A percentile compares a stretch with the other conserved stretches of the same genome.
Evolutionary conservation across 2,888 invertebrate genomes (phyloP).

Genomic region (Drosophila merina): DNA sequence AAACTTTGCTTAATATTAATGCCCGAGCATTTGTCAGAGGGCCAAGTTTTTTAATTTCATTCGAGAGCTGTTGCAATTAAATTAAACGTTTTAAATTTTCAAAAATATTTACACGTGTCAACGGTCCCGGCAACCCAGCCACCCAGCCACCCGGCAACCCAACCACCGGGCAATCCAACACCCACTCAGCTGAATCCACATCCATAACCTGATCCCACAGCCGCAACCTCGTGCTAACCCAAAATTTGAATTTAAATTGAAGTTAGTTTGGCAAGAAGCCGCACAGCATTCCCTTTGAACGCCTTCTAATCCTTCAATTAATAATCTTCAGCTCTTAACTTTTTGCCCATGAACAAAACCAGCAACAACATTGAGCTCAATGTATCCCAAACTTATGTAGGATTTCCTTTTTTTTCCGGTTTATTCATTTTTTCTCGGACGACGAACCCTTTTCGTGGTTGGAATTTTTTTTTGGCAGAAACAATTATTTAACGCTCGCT

Average conservation of each 20-base stretch:
- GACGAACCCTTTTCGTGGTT: slow-evolving; percentile 68
- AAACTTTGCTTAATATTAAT: slow-evolving; percentile 64
- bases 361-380: slow-evolving; percentile 30
- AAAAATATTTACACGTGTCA: slow-evolving; percentile 69
- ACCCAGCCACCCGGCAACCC: background rate
- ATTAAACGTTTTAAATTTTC: slow-evolving; percentile 70
- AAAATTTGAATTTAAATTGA: slow-evolving; percentile 75
- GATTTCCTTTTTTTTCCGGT: slow-evolving; percentile 11
- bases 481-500: slow-evolving; percentile 67
- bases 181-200: background rate
- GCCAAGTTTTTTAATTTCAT: slow-evolving; percentile 66
- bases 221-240: slow-evolving; percentile 2
- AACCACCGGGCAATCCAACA: background rate
- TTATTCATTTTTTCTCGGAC: slow-evolving; percentile 10
- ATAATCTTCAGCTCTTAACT: slow-evolving; percentile 66
- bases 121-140: background rate
- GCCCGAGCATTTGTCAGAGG: slow-evolving; percentile 64
- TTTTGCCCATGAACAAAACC: slow-evolving; percentile 41
- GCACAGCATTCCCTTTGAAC: slow-evolving; percentile 50
- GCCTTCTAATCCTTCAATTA: slow-evolving; percentile 76
- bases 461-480: slow-evolving; percentile 48
- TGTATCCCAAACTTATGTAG: slow-evolving; percentile 54
- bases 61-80: slow-evolving; percentile 73
- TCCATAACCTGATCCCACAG: background rate
- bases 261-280: slow-evolving; percentile 59